phyloP scores from a whole-genome alignment of 2,888 invertebrate species.

The Parthenolecanium corni region DNA sequence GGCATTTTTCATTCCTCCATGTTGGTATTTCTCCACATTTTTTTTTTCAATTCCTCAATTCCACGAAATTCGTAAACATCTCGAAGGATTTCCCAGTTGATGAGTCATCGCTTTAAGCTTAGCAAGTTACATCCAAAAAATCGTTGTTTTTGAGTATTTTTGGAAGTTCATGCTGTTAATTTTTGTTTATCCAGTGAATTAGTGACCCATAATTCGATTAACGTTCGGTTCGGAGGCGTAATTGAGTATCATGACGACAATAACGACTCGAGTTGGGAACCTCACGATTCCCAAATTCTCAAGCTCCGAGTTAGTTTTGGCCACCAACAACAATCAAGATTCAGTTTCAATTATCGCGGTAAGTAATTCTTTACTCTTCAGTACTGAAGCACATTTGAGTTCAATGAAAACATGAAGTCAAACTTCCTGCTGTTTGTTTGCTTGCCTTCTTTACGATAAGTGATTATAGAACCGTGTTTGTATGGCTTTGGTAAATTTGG shows the following conservation, averaged over 20 bases:
- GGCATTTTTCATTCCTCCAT: too few relatives aligned
- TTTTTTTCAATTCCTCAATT: too few relatives aligned
- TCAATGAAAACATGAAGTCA: too few relatives aligned
- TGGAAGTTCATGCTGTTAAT: background rate
- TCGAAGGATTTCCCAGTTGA: constrained; percentile 24
- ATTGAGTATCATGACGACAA: constrained; percentile 13
- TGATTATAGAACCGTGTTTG: too few relatives aligned
- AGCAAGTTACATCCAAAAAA: background rate
- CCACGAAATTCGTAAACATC: too few relatives aligned
- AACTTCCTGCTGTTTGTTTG: too few relatives aligned
- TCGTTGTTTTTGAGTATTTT: background rate
- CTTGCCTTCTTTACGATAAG: too few relatives aligned
- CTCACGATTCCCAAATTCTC: constrained; percentile 18
- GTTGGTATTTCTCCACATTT: too few relatives aligned
- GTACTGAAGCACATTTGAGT: too few relatives aligned
- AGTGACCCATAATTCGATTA: background rate
- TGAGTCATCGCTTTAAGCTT: constrained; percentile 22
- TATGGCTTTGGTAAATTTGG: too few relatives aligned
- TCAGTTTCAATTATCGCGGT: constrained; percentile 17
- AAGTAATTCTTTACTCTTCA: background rate
- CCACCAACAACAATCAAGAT: constrained; percentile 12
- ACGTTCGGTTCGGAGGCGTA: background rate
- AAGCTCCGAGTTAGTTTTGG: background rate
- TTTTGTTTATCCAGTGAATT: background rate
- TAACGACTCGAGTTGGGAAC: constrained; percentile 20